These are phyloP conservation scores for Cancer borealis DNA, from an alignment of 2,888 invertebrate genomes.

Conservation along the genomic window DNA sequence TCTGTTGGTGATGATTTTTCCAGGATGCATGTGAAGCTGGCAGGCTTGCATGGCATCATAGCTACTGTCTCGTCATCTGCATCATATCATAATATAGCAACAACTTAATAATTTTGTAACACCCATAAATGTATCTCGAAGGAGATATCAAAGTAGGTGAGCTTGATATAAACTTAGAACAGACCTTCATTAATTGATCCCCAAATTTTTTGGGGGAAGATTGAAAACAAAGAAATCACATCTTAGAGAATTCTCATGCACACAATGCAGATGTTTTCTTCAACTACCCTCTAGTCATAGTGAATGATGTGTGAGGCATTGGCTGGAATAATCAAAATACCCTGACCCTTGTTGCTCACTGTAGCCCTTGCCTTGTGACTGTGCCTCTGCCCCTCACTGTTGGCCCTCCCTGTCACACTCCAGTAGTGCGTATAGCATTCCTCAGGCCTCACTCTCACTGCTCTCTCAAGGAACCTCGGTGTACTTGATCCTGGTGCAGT, in stretches of 20 bases:
- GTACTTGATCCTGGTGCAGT: constrained; percentile 25
- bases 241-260: background rate
- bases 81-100: background rate
- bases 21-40: background rate
- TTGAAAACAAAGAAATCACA: constrained; percentile 4
- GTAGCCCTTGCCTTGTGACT: constrained; percentile 63
- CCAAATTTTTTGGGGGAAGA: background rate
- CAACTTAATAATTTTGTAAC: constrained; percentile 4
- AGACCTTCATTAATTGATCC: background rate
- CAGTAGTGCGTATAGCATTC: background rate
- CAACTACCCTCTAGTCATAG: constrained; percentile 25
- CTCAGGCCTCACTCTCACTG: constrained; percentile 50
- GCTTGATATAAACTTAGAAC: constrained; percentile 8
- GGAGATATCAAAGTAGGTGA: constrained; percentile 13
- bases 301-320: constrained; percentile 39
- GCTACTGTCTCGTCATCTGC: constrained; percentile 22
- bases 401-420: constrained; percentile 29
- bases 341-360: constrained; percentile 65
- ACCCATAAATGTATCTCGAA: background rate
- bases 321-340: constrained; percentile 50
- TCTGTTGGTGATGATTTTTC: background rate
- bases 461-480: background rate
- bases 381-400: constrained; percentile 57
- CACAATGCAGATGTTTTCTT: constrained; percentile 18
- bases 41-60: background rate